Base-by-base conservation (phyloP, 2,113 vertebrate species). In the Benitochromis conjunctus region DNA sequence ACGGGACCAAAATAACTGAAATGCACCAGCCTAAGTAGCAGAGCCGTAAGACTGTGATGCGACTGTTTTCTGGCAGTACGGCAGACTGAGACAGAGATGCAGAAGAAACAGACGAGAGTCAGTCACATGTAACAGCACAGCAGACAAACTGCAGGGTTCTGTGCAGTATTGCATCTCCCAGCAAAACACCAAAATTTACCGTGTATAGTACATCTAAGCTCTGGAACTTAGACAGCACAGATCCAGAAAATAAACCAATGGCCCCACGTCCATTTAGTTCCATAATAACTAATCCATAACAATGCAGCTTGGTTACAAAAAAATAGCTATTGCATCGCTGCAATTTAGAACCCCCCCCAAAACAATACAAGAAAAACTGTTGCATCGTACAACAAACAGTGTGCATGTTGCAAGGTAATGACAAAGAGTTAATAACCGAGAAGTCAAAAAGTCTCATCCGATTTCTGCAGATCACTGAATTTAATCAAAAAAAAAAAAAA, bases 1-100 rank as follows among this genome's bases (percentile, higher is more conserved):
- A 81, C 29, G 18, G 79, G 79, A 90, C 80, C 84, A 89, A 87
- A 90, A 91, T 88, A 91, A 83, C 79, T 76, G 29, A 60, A 79
- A 91, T 51, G 56, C 41, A 48, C 53, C 86, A 80, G 81, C 64
- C 58, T 91, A 31, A 85, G 88, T 4, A 86, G 88, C 81, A 66
- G 79, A n/a, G 60, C 24, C 43, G 56, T 38, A 41, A 83, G 14
- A 76, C 53, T 41, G 38, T 85, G 83, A 83, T 81, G 80, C 51
- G 76, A 79, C 24, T 7, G 46, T 69, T 58, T 84, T 84, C 64
- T 87, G 82, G 79, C 87, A 89, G 82, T 31, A 29, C 9, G 6
- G 6, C 12, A 77, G 62, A 48, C 57, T 48, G 26, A 82, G 26
- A 62, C n/a, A n/a, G 74, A 76, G 53, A 79, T 77, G 31, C 34